Evolutionary conservation across 2,113 vertebrate species (phyloP), one percentile per base, ranked within the genome.

Genomic region (Micronycteris hirsuta): DNA sequence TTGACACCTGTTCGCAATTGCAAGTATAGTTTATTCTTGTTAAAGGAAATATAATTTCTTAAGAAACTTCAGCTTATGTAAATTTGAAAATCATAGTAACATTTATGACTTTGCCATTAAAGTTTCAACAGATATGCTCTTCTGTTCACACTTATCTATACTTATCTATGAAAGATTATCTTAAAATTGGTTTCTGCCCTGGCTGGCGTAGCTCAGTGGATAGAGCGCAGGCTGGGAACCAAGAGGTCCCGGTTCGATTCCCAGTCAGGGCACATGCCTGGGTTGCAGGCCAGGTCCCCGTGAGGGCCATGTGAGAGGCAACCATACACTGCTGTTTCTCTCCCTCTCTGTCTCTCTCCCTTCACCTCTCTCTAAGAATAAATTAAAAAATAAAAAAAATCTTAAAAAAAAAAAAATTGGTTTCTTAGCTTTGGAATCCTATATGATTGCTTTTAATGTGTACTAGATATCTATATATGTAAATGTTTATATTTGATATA

Each of bases 21-120:
- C 31, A 86, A 73, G 31, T 81, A 45, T 38, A 80, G n/a, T 73
- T 86, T 80, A 90, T 77, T 15, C 45, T 89, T 83, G 56, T 81
- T 94, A 90, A 49, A 97, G 20, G 68, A 73, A 90, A 56, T 95
- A 41, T 28, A 28, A 41, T 84, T 88, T 94, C 52, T 47, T 61
- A 89, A 71, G 45, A 97, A 90, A 88, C 19, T 31, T 76, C 43
- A 89, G 4, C 15, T 61, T 91, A 56, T 2, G 22, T 78, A 67
- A 54, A 15, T 86, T 85, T 85, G 65, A 91, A 88, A 83, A 33
- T 74, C 16, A 58, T 82, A 22, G 20, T 80, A 52, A 16, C 47
- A 38, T 54, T 96, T 78, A 20, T 80, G 19, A 76, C 49, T 81
- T 93, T 87, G 47, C 26, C 28, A 36, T 94, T 83, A 80, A 86